phyloP scores from a whole-genome alignment of 92 coral and sea anemone genomes.

The Siderastrea siderea region DNA sequence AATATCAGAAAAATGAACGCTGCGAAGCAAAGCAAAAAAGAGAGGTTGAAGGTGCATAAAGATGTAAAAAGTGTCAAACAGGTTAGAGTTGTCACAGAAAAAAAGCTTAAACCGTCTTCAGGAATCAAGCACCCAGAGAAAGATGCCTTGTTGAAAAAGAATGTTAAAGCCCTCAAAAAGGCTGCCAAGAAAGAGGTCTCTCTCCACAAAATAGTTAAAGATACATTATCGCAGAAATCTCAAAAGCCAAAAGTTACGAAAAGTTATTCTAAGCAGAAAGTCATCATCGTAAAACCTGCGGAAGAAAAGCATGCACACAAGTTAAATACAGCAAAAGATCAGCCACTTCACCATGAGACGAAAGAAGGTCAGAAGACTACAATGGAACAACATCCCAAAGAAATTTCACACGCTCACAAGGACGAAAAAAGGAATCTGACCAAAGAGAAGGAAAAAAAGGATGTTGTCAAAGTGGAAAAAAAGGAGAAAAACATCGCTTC shows the following conservation, averaged over 20 bases:
- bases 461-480: background rate
- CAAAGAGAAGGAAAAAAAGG: background rate
- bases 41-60: background rate
- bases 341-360: too few species aligned
- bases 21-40: background rate
- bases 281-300: background rate
- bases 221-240: background rate
- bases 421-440: background rate
- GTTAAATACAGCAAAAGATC: background rate
- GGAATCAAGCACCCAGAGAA: background rate
- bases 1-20: slow-evolving; percentile 19
- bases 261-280: background rate
- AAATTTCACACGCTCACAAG: background rate
- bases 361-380: background rate
- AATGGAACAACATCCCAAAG: background rate
- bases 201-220: slow-evolving; percentile 1
- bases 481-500: background rate
- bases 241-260: background rate
- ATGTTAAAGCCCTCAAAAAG: background rate
- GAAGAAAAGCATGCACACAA: background rate
- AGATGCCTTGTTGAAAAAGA: background rate
- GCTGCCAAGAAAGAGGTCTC: background rate
- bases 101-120: slow-evolving; percentile 12
- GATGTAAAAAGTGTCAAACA: background rate
- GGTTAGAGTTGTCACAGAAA: background rate